Evolutionary conservation across 1,140 invertebrate genomes (phyloP).

Genomic region (Theocolax elegans): DNA sequence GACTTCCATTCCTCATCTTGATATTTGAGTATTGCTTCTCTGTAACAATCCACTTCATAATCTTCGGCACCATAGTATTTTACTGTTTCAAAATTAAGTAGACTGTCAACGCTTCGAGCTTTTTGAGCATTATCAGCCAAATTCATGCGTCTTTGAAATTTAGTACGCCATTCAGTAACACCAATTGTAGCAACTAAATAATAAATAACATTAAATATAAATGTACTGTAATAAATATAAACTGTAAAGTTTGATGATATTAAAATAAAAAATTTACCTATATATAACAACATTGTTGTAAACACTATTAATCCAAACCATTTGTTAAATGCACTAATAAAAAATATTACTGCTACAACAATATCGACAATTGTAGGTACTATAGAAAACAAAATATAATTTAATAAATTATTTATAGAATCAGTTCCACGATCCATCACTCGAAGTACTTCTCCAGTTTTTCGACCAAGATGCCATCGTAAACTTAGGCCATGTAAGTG

Average conservation of each 20-base stretch:
- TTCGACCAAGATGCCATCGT: slow-evolving; percentile 90
- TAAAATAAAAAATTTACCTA: slow-evolving; percentile 77
- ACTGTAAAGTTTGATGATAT: not conserved
- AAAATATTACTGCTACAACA: slow-evolving; percentile 90
- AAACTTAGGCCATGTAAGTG: slow-evolving; percentile 89
- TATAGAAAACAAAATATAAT: slow-evolving; percentile 89
- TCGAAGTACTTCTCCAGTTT: slow-evolving; percentile 94
- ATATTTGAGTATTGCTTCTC: slow-evolving; percentile 82
- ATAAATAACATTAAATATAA: not conserved
- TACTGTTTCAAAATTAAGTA: slow-evolving; percentile 97
- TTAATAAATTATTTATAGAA: slow-evolving; percentile 92
- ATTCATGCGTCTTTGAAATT: slow-evolving; percentile 93
- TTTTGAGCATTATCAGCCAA: slow-evolving; percentile 90
- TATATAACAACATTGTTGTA: slow-evolving; percentile 90
- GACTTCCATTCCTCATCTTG: slow-evolving; percentile 91
- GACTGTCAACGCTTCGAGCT: slow-evolving; percentile 93
- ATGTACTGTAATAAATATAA: not conserved
- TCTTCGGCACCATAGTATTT: slow-evolving; percentile 96
- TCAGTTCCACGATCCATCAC: slow-evolving; percentile 96
- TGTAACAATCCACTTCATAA: slow-evolving; percentile 89
- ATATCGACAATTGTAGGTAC: slow-evolving; percentile 93
- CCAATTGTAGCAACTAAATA: slow-evolving; percentile 81
- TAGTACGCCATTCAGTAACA: slow-evolving; percentile 96
- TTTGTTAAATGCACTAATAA: slow-evolving; percentile 86
- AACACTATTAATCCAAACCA: slow-evolving; percentile 97